Base-by-base conservation (phyloP, 2,888 invertebrate species). In the Synanthedon vespiformis region DNA sequence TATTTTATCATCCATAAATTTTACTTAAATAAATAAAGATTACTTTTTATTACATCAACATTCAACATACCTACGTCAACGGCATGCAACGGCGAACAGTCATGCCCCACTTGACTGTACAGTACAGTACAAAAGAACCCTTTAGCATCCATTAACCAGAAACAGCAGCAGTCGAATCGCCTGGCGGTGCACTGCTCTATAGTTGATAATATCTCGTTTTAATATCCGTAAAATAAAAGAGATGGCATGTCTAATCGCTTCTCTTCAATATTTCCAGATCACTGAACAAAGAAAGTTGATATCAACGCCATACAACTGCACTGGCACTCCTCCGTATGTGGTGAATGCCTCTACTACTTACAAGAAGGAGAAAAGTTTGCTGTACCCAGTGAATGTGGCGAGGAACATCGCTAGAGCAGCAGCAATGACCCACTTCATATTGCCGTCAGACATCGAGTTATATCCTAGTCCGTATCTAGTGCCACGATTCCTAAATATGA, bases 331-430 rank as follows among this genome's bases (percentile, higher is more conserved):
- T 4, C 94, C 95, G 0, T 95, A 91, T 83, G 74, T 86, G 50
- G 88, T 91, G 44, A 90, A 90, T 57, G 78, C 89, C 1, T 89
- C 90, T 0, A 89, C 90, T 56, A 91, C 94, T 66, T 95, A 94
- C 78, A 95, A 94, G 83, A 90, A 90, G 51, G 90, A 92, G 65
- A 94, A 94, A 74, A 94, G 92, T 65, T 88, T 96, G 10, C 80
- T 95, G 18, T 97, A 97, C 74, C 96, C 96, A 2, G 94, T 97
- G 54, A 97, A 97, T 77, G 94, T 96, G 10, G 96, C 95, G 0
- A 89, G 96, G 40, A 96, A 96, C 76, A 90, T 96, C n/a, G 96
- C 96, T 0, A 89, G 96, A 49, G 94, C 95, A 65, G 90, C 92
- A 40, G 93, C 95, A 0, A 89, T 92, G 49, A 96, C 96, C 0